Evolutionary conservation across 23 tunicate genomes (phyloP), one percentile per base, ranked within the genome.

Genomic region (Halocynthia aurantium): DNA sequence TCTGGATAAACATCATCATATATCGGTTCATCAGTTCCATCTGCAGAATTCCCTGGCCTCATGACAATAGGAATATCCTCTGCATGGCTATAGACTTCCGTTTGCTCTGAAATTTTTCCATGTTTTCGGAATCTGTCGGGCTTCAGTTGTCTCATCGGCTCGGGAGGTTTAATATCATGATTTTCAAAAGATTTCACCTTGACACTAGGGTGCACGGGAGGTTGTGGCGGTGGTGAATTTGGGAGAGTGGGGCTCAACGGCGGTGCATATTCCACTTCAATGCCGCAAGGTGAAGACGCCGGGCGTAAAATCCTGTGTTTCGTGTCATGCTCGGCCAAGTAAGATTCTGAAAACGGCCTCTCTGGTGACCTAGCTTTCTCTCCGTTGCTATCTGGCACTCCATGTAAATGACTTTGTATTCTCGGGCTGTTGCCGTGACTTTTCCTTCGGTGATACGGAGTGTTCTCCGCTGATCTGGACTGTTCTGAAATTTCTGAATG

Each of bases 61-160:
- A 31, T 31, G 44, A 74, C 63, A 0, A 8, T 74, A 12, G 84
- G 80, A 72, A 52, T 57, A 19, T 85, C 84, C 19, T 85, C 72
- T 8, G 90, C 90, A n/a, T 80, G 80, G 17, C 13, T 8, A 81
- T 81, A 81, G 44, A 31, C 44, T 31, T 31, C 44, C 44, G 44
- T 31, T 31, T 31, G 44, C 44, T 31, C 44, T 31, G 44, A 31
- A 31, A 31, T 31, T 31, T 31, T 31, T 31, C 44, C 44, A 31
- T 49, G 76, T 56, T 74, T 74, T 64, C 22, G 55, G 64, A 74
- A 74, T 56, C 78, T 19, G 63, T 74, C 62, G 8, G 78, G 78
- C 57, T 74, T 74, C 13, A 56, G 13, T 9, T 54, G 2, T 74
- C 78, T 52, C 78, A 74, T 54, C 19, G 78, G 78, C 55, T 6